Base-by-base conservation (phyloP, 2,113 vertebrate species). In the Laticauda colubrina region DNA sequence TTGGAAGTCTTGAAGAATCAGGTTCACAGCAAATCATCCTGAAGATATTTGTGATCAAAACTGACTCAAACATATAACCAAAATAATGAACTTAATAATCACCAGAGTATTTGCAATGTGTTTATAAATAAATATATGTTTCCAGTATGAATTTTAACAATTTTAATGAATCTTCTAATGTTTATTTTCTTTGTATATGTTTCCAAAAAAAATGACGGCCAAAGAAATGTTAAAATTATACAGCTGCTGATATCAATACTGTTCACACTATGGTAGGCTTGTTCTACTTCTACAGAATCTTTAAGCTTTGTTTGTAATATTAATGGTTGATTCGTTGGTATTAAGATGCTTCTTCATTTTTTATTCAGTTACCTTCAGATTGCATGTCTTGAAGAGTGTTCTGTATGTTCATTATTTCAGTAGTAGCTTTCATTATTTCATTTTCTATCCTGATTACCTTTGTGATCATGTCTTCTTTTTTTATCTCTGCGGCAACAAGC, bases 391-490 rank as follows among this genome's bases (percentile, higher is more conserved):
- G 98, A 91, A 99, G 96, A 54, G 96, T 93, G 94, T 98, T 98
- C 45, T 98, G 97, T 94, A 99, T 96, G 0, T 94, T 96, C 4
- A 97, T 93, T 56, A 98, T 98, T 94, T 98, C 98, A 48, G 97
- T 97, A 2, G 98, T 92, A 0, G 97, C 97, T 96, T 98, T 99
- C 90, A 98, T 54, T 98, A 99, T 97, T 92, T 96, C 97, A 90
- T 98, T 98, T 97, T 99, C 99, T 2, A 98, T 96, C 55, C 97
- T 95, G 1, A 97, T 96, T 59, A 99, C 97, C 97, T 98, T 98
- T 6, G 97, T 29, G 0, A 97, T 98, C 94, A 99, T 96, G 53
- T 98, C 98, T 90, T 98, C 97, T 86, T 98, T 96, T 90, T 98
- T 98, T 57, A 97, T 98, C 95, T 99, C 98, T 15, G 97, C 95